A percentile compares a stretch with the other conserved stretches of the same genome.
These are phyloP conservation scores for Apamea epomidion DNA, from an alignment of 2,888 invertebrate species.

Conservation along the genomic window DNA sequence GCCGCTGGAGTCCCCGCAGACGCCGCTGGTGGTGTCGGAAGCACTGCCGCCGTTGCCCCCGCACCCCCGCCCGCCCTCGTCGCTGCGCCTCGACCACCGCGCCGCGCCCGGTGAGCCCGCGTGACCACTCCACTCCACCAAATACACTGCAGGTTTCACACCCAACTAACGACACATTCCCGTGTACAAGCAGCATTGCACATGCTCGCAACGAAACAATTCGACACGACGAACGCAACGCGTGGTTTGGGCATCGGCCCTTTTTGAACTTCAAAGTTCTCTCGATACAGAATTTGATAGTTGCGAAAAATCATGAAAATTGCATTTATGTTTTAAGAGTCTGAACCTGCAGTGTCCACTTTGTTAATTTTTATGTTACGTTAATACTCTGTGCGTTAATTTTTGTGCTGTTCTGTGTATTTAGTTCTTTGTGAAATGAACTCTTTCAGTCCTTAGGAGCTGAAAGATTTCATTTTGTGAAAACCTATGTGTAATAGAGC, in stretches of 20 bases:
- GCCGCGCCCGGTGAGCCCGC: conserved; percentile 90
- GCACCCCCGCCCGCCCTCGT: conserved; percentile 86
- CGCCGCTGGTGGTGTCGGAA: conserved; percentile 92
- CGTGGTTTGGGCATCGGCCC: conserved; percentile 59
- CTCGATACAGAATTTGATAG: conserved; percentile 56
- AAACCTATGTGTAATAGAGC: conserved; percentile 84
- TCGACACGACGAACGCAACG: conserved; percentile 68
- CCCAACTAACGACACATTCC: conserved; percentile 82
- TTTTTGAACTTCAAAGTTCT: conserved; percentile 59
- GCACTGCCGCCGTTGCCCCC: conserved; percentile 86
- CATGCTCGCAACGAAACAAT: conserved; percentile 62
- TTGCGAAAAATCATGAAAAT: conserved; percentile 70
- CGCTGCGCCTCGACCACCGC: conserved; percentile 89
- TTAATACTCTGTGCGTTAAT: conserved; percentile 84
- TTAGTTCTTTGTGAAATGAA: conserved; percentile 81
- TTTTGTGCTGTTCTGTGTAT: conserved; percentile 87
- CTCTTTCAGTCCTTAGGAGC: conserved; percentile 66
- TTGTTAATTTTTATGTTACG: conserved; percentile 79
- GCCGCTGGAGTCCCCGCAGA: conserved; percentile 96
- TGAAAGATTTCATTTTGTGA: conserved; percentile 77
- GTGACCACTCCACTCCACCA: conserved; percentile 80
- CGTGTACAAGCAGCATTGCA: conserved; percentile 59
- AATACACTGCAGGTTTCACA: conserved; percentile 85
- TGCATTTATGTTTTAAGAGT: conserved; percentile 83
- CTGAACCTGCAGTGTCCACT: conserved; percentile 84